Base-by-base conservation (phyloP, 2,113 vertebrate genomes). In the Morone saxatilis region DNA sequence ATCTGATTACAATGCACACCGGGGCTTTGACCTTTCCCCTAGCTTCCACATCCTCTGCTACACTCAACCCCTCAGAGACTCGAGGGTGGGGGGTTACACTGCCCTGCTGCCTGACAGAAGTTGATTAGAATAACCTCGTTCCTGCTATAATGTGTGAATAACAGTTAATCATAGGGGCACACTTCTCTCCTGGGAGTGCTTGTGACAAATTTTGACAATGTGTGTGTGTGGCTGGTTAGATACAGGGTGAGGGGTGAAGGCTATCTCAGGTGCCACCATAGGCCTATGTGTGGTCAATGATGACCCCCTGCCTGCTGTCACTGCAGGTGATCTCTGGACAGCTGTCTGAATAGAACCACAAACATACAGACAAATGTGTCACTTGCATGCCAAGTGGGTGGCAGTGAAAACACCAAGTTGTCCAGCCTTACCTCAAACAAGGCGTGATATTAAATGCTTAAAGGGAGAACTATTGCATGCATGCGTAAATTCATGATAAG, bases 1-100 rank as follows among this genome's bases (percentile, higher is more conserved):
- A 86, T 86, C 87, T 91, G 89, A 94, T 93, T 91, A 91, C 73
- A 71, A 89, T 88, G 86, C 86, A 79, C 60, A 56, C 10, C 14
- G 31, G 56, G 76, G 66, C 38, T 54, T 56, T 72, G 85, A 93
- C 90, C 93, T 89, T 88, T 89, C 59, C 91, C 88, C 82, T 84
- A 7, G 48, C 61, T 43, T 87, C 63, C 61, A 53, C 63, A 62
- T 84, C 74, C 80, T 60, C 81, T 59, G 17, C 25, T 43, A 53
- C 81, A 43, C 13, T 20, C 71, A 83, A 36, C 57, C 85, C 71
- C 68, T 75, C 40, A 60, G 78, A 83, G 80, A 54, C 54, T 53
- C 31, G 22, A 20, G 82, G 60, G 3, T 8, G 48, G 22, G 48
- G 36, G 40, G 48, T 22, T 38, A 47, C 11, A 8, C 41, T 20